Evolutionary conservation across 2,113 vertebrate species (phyloP).

Genomic region (Prolemur simus): DNA sequence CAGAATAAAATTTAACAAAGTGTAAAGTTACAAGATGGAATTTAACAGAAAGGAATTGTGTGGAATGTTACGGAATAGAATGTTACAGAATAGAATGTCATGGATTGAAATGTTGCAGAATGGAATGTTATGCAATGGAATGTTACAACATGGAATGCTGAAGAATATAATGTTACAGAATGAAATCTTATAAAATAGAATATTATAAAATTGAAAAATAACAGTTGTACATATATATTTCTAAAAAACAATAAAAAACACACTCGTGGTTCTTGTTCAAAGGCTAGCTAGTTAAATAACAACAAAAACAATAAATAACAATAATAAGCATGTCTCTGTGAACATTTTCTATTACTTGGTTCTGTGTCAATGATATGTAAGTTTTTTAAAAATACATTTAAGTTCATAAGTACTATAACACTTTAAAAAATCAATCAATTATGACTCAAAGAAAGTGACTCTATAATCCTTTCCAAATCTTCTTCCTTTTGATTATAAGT

Average conservation of each 20-base stretch:
- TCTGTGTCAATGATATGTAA: neutral
- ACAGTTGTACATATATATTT: neutral
- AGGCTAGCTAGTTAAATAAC: neutral
- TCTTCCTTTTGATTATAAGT: neutral
- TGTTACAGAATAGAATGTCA: too few species aligned
- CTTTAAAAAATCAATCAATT: neutral
- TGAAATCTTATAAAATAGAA: too few species aligned
- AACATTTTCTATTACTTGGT: neutral
- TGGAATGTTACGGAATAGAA: too few species aligned
- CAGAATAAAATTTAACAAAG: too few species aligned
- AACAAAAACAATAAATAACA: neutral
- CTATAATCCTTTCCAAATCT: neutral
- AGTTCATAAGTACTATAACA: neutral
- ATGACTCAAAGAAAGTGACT: neutral
- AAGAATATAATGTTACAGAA: too few species aligned
- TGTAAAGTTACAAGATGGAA: too few species aligned
- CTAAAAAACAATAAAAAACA: neutral
- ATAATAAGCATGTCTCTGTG: neutral
- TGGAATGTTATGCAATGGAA: too few species aligned
- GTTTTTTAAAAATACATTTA: neutral
- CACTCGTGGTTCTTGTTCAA: neutral
- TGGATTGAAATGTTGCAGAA: too few species aligned
- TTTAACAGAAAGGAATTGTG: too few species aligned
- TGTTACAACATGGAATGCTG: too few species aligned
- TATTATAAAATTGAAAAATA: too few species aligned